phyloP scores from a whole-genome alignment of 1,140 invertebrate species.

The Trinorchestia longiramus region DNA sequence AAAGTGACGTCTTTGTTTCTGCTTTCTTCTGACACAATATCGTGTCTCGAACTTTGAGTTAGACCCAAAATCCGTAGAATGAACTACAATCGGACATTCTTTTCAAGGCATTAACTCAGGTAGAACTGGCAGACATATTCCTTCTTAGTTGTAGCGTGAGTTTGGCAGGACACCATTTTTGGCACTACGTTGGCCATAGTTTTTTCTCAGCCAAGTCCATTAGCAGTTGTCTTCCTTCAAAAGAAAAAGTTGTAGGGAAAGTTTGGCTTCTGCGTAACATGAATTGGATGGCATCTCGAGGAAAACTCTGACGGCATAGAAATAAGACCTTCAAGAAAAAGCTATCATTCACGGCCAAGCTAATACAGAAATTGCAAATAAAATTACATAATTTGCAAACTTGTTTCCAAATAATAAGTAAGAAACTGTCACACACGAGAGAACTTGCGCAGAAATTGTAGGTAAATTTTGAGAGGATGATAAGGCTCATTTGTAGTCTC shows the following conservation, averaged over 20 bases:
- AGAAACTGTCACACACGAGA: neutral
- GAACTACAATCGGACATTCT: neutral
- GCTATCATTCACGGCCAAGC: neutral
- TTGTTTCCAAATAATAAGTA: neutral
- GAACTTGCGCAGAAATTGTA: neutral
- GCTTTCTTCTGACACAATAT: neutral
- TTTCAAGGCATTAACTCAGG: neutral
- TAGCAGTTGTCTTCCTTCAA: conserved; percentile 23
- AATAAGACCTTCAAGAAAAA: neutral
- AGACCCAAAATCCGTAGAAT: neutral
- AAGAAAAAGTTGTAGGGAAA: conserved; percentile 22
- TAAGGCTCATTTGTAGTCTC: too few species aligned
- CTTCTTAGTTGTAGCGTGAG: neutral
- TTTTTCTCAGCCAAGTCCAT: neutral
- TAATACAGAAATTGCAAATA: neutral
- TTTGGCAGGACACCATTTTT: neutral
- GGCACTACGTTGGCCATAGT: neutral
- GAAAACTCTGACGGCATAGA: neutral
- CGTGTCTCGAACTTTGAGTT: neutral
- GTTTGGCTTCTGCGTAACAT: conserved; percentile 9
- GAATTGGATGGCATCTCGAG: neutral
- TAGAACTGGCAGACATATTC: neutral
- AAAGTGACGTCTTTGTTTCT: too few species aligned
- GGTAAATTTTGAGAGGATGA: too few species aligned
- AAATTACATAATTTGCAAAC: neutral